Evolutionary conservation across 2,888 invertebrate genomes (phyloP).

Genomic region (Eucriotettix oculatus): DNA sequence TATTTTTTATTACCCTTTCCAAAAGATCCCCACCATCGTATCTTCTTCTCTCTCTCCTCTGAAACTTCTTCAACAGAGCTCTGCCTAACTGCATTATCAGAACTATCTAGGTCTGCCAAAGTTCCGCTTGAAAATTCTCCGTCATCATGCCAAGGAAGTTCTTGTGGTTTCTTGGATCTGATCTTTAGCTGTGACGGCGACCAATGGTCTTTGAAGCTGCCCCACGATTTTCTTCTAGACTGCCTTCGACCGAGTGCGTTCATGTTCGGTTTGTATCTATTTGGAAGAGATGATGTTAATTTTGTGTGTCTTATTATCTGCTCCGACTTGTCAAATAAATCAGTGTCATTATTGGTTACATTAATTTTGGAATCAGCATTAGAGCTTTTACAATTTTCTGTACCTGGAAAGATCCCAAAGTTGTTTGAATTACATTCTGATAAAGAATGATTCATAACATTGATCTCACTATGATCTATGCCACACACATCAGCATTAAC

Average conservation of each 20-base stretch:
- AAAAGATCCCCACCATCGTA: conserved; percentile 19
- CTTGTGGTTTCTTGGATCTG: neutral
- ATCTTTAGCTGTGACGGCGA: neutral
- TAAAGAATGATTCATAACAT: too few relatives aligned
- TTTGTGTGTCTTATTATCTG: neutral
- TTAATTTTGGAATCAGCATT: neutral
- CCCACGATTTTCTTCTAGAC: conserved; percentile 9
- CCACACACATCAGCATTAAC: too few relatives aligned
- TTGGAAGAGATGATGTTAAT: neutral
- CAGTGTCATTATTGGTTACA: neutral
- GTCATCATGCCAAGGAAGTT: conserved; percentile 10
- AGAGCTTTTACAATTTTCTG: too few relatives aligned
- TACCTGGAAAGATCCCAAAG: too few relatives aligned
- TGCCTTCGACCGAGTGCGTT: neutral
- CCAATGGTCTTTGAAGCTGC: conserved; percentile 4
- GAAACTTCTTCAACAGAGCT: conserved; percentile 10
- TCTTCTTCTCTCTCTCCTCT: conserved; percentile 10
- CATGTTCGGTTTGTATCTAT: too few relatives aligned
- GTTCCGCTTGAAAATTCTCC: conserved; percentile 12
- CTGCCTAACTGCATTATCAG: conserved; percentile 6
- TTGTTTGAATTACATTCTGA: too few relatives aligned
- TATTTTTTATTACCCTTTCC: conserved; percentile 18
- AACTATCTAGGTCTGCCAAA: conserved; percentile 12
- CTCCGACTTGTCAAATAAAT: neutral
- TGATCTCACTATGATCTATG: too few relatives aligned